Percentiles rank a stretch among this genome's conserved stretches.
These are phyloP conservation scores for Deilephila porcellus DNA, from an alignment of 2,888 invertebrate species.

Conservation along the genomic window DNA sequence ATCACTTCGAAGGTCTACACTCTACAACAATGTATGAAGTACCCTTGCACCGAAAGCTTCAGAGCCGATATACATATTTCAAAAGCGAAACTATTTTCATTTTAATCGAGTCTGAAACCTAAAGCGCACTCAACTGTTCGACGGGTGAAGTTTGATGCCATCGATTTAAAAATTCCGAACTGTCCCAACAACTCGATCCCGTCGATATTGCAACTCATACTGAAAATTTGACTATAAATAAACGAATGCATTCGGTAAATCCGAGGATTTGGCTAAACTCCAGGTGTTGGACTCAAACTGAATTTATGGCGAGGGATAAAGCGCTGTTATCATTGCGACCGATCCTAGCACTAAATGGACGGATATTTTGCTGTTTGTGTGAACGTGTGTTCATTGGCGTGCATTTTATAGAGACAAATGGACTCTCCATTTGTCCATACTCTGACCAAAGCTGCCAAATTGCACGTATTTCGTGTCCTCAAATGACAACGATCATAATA, in stretches of 20 bases:
- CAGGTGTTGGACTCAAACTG: conserved; percentile 27
- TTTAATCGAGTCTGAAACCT: conserved; percentile 4
- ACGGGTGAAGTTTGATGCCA: not conserved
- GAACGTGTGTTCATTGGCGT: not conserved
- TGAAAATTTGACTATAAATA: conserved; percentile 11
- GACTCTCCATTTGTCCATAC: too few relatives aligned
- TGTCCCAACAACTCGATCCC: not conserved
- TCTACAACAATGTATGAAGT: not conserved
- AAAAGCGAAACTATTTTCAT: not conserved
- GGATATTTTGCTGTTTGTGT: not conserved
- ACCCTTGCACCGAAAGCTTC: not conserved
- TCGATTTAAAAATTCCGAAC: not conserved
- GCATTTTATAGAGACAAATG: too few relatives aligned
- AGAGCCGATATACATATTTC: not conserved
- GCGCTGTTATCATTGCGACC: conserved; percentile 1
- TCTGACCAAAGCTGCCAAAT: too few relatives aligned
- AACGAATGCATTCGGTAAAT: conserved; percentile 28
- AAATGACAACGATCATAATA: too few relatives aligned
- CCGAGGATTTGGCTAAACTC: conserved; percentile 28
- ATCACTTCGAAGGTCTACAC: too few relatives aligned
- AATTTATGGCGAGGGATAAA: conserved; percentile 29
- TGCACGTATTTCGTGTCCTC: too few relatives aligned
- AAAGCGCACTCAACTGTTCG: conserved; percentile 6
- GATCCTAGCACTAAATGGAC: not conserved
- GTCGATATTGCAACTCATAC: conserved; percentile 2